Base-by-base conservation (phyloP, 2,888 invertebrate genomes). In the Agrotis exclamationis region DNA sequence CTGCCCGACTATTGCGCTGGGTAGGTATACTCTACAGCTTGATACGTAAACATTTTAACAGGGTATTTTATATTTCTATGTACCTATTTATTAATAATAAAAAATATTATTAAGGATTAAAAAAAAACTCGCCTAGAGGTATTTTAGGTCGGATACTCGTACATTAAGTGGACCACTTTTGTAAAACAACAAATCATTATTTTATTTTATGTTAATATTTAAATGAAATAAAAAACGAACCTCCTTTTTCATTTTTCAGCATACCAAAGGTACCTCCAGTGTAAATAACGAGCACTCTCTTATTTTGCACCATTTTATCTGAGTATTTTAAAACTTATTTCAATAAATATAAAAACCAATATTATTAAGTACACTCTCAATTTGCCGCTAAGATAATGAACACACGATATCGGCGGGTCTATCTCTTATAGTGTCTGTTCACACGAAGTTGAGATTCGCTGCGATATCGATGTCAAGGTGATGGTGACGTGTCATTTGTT, bases 191-290 rank as follows among this genome's bases (percentile, higher is more conserved):
- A n/a, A n/a, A n/a, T n/a, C n/a, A n/a, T n/a, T n/a, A n/a, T n/a
- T n/a, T n/a, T n/a, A n/a, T n/a, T n/a, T n/a, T n/a, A n/a, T n/a
- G n/a, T n/a, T n/a, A n/a, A n/a, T n/a, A n/a, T n/a, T n/a, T n/a
- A n/a, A n/a, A n/a, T n/a, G 11, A n/a, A 51, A 53, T 24, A 13
- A 20, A 51, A 14, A 6, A 86, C 90, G 94, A 91, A 98, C 99
- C 98, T 95, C 98, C 98, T 86, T 97, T 96, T 53, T 97, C 96
- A 92, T 98, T 98, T 84, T 98, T 97, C 89, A 98, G 96, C 99
- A 99, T 99, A 73, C 99, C 99, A 92, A 99, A 99, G 0, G 99
- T 99, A 20, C 99, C 99, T 1, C 99, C 99, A 0, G 99, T 99
- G 92, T 99, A 99, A 22, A 99, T 96, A 18, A 89, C 93, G 0